Evolutionary conservation across 2,113 vertebrate genomes (phyloP).

Genomic region (Xiphias gladius): DNA sequence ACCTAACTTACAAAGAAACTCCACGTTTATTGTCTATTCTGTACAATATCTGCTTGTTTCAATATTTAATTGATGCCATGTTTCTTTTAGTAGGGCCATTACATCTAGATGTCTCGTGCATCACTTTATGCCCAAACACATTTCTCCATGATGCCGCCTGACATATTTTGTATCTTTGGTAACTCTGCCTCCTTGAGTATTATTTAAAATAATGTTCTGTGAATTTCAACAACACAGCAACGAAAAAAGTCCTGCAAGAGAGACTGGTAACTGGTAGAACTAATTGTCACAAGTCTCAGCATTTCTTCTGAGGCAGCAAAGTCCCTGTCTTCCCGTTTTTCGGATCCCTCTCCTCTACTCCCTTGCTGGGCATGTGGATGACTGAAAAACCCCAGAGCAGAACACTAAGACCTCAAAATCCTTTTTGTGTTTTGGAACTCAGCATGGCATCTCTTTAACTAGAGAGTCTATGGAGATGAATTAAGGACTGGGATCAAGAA

Average conservation of each 20-base stretch:
- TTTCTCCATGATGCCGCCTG: slow-evolving; percentile 25
- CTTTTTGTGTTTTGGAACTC: slow-evolving; percentile 2
- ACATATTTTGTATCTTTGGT: slow-evolving; percentile 39
- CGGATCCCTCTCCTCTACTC: slow-evolving; percentile 1
- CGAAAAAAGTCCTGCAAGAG: background rate
- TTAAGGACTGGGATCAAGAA: slow-evolving; percentile 11
- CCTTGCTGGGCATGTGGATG: slow-evolving; percentile 4
- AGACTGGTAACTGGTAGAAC: slow-evolving; percentile 1
- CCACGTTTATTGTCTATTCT: background rate
- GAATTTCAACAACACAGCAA: slow-evolving; percentile 10
- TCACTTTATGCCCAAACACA: slow-evolving; percentile 21
- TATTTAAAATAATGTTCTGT: slow-evolving; percentile 22
- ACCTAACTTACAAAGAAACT: background rate
- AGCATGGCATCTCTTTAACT: slow-evolving; percentile 14
- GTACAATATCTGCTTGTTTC: background rate
- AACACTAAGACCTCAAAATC: slow-evolving; percentile 37
- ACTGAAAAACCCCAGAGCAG: slow-evolving; percentile 47
- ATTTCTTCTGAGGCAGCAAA: slow-evolving; percentile 15
- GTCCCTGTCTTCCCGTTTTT: background rate
- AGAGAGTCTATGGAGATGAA: slow-evolving; percentile 7
- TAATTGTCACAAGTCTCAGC: slow-evolving; percentile 3
- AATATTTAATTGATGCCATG: slow-evolving; percentile 10
- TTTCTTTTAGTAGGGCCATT: slow-evolving; percentile 4
- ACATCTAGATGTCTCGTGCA: background rate
- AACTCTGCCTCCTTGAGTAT: slow-evolving; percentile 1